Evolutionary conservation across 1,140 invertebrate species (phyloP).

Genomic region (Melipona quadrifasciata): DNA sequence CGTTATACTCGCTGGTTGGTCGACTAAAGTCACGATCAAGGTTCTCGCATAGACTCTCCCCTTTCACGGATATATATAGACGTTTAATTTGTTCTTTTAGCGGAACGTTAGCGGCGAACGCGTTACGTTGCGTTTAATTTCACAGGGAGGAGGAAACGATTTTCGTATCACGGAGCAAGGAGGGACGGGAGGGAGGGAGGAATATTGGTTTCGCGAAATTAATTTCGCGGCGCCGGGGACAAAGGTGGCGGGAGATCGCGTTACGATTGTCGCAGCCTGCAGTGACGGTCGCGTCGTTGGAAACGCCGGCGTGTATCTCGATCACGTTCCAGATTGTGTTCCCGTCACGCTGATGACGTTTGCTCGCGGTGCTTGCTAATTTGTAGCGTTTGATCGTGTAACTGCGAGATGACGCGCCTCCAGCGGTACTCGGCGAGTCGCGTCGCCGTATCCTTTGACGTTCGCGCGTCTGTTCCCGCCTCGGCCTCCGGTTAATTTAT

Average conservation of each 20-base stretch:
- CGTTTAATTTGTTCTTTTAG: too few relatives aligned
- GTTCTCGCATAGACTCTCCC: too few relatives aligned
- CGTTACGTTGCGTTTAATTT: too few relatives aligned
- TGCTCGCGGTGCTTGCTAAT: conserved; percentile 27
- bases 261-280: neutral
- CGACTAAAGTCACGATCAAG: too few relatives aligned
- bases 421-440: conserved; percentile 23
- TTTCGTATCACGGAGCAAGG: too few relatives aligned
- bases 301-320: neutral
- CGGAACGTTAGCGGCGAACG: too few relatives aligned
- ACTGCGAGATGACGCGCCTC: conserved; percentile 27
- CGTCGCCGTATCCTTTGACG: conserved; percentile 14
- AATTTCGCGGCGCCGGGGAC: neutral
- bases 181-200: neutral
- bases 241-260: neutral
- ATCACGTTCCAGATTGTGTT: conserved; percentile 10
- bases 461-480: neutral
- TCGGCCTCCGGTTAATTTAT: conserved; percentile 6
- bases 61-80: too few relatives aligned
- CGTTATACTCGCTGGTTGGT: too few relatives aligned
- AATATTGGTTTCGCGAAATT: neutral
- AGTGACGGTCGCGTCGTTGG: conserved; percentile 7
- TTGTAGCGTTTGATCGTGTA: conserved; percentile 45
- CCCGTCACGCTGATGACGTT: conserved; percentile 32
- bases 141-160: too few relatives aligned